Percentiles rank a stretch among this genome's conserved stretches.
Conservation (phyloP, 1,140 invertebrate species). For the Delia radicum region DNA sequence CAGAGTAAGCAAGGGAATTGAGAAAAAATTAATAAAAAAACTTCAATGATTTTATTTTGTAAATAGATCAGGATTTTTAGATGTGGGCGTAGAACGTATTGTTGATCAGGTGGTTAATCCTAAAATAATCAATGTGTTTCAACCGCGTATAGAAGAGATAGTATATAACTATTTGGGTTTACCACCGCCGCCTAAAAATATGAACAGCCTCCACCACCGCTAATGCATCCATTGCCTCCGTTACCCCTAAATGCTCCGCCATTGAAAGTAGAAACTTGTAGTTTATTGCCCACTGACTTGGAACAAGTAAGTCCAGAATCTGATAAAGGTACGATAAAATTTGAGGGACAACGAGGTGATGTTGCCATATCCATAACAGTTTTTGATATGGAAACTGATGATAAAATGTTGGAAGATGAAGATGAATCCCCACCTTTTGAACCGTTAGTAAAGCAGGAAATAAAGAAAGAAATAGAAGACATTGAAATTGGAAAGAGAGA, state of each 20-base stretch:
- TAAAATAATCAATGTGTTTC: slow-evolving; percentile 83
- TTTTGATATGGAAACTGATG: slow-evolving; percentile 57
- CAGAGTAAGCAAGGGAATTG: slow-evolving; percentile 72
- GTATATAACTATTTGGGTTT: slow-evolving; percentile 87
- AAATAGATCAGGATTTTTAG: slow-evolving; percentile 74
- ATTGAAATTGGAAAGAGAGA: not conserved
- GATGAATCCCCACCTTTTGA: slow-evolving; percentile 71
- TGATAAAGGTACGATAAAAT: slow-evolving; percentile 61
- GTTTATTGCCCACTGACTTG: slow-evolving; percentile 71
- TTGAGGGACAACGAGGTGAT: slow-evolving; percentile 49
- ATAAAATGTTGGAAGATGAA: slow-evolving; percentile 62
- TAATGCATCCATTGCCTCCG: slow-evolving; percentile 63
- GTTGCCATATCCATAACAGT: too few species aligned
- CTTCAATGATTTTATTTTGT: not conserved
- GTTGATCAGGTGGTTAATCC: slow-evolving; percentile 95
- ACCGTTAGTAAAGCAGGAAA: slow-evolving; percentile 58
- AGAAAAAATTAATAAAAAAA: not conserved
- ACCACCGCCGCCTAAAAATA: slow-evolving; percentile 56
- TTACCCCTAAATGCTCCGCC: slow-evolving; percentile 50
- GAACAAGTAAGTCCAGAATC: slow-evolving; percentile 79
- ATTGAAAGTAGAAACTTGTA: slow-evolving; percentile 53
- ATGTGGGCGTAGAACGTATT: slow-evolving; percentile 86
- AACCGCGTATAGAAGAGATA: slow-evolving; percentile 86
- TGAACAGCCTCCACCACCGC: slow-evolving; percentile 55
- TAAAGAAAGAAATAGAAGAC: not conserved